phyloP scores from a whole-genome alignment of 2,888 invertebrate genomes.

The Tolmerus cingulatus region DNA sequence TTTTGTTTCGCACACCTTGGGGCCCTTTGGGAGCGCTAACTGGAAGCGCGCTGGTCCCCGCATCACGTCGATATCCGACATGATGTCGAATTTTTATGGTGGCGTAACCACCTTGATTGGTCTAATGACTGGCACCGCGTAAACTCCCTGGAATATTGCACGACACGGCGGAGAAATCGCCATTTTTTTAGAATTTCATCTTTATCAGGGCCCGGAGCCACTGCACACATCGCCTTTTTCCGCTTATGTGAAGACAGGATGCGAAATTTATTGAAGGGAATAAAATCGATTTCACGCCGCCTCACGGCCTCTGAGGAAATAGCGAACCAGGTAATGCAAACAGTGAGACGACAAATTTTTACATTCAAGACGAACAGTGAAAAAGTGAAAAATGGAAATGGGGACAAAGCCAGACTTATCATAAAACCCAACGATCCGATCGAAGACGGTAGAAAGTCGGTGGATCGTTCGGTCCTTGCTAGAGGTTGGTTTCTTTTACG shows the following conservation, averaged over 20 bases:
- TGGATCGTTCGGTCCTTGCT: neutral
- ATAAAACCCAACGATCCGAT: neutral
- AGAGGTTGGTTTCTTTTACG: neutral
- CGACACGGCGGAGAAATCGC: neutral
- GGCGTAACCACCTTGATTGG: constrained; percentile 20
- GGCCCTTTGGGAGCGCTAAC: neutral
- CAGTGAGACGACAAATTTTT: neutral
- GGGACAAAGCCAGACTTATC: neutral
- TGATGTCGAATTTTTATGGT: constrained; percentile 16
- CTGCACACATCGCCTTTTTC: neutral
- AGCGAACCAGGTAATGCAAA: neutral
- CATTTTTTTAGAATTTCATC: neutral
- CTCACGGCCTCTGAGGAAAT: neutral
- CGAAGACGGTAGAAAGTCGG: neutral
- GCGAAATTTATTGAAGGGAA: neutral
- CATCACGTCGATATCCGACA: neutral
- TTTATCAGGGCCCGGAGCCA: neutral
- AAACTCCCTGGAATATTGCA: neutral
- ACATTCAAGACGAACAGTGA: neutral
- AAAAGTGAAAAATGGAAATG: neutral
- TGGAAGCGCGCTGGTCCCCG: neutral
- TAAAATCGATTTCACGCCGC: neutral
- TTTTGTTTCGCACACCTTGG: neutral
- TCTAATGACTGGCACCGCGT: neutral
- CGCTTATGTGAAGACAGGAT: neutral